Conservation (phyloP, 2,113 vertebrate genomes). For the Hylia prasina region DNA sequence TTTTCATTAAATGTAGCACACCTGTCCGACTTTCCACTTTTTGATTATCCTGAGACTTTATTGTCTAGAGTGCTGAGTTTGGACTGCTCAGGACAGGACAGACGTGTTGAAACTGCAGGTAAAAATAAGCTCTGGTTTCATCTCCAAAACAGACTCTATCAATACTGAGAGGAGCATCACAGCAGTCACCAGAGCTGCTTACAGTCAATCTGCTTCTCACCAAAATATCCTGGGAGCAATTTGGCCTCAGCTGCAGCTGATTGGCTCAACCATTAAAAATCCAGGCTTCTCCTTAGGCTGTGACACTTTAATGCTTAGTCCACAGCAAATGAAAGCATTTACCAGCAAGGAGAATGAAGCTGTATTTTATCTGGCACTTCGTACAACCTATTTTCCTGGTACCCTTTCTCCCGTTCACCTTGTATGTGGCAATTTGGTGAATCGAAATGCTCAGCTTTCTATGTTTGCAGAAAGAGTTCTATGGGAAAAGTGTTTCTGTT, state of each 20-base stretch:
- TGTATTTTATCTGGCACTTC: not conserved
- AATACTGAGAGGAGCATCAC: not conserved
- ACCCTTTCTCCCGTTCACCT: not conserved
- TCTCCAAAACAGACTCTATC: not conserved
- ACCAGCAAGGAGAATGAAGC: not conserved
- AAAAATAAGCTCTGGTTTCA: not conserved
- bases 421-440: not conserved
- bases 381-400: rapidly evolving
- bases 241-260: not conserved
- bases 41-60: not conserved
- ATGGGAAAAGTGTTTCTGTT: not conserved
- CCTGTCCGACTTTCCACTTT: not conserved
- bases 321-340: not conserved
- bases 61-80: not conserved
- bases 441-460: not conserved
- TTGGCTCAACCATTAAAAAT: not conserved
- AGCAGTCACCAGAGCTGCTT: not conserved
- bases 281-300: rapidly evolving
- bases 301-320: rapidly evolving
- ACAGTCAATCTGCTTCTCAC: not conserved
- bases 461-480: not conserved
- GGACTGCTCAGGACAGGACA: not conserved
- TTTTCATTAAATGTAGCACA: not conserved
- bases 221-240: not conserved
- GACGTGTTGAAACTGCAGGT: not conserved